These are phyloP conservation scores for Eupeodes latifasciatus DNA, from an alignment of 2,888 invertebrate species.

Conservation along the genomic window DNA sequence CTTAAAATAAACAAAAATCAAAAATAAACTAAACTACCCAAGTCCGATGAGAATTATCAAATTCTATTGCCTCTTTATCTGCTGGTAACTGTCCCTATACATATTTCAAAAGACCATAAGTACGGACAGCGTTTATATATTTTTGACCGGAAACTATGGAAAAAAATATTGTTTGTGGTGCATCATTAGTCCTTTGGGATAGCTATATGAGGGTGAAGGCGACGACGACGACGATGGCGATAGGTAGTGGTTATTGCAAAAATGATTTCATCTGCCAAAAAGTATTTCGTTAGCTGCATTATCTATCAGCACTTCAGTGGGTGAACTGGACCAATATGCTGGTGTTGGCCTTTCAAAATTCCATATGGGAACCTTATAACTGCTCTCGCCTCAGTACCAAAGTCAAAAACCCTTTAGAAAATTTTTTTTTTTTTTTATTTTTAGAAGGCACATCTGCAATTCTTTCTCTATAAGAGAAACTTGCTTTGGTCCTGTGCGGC, in stretches of 20 bases:
- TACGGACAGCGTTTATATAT: not conserved
- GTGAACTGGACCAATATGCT: constrained; percentile 25
- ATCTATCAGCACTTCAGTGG: constrained; percentile 28
- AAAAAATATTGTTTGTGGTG: constrained; percentile 15
- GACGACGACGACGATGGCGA: not conserved
- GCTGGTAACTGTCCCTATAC: not conserved
- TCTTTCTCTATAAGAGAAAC: not conserved
- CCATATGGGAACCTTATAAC: constrained; percentile 14
- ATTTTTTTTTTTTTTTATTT: not conserved
- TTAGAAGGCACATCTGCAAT: constrained; percentile 23
- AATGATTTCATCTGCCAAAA: constrained; percentile 33
- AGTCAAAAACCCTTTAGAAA: not conserved
- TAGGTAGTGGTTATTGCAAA: constrained; percentile 2
- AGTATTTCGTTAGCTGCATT: constrained; percentile 44
- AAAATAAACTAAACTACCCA: not conserved
- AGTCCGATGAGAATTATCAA: constrained; percentile 3
- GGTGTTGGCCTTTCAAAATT: not conserved
- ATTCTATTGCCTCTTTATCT: constrained; percentile 7
- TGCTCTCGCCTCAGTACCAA: not conserved
- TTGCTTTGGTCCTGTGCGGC: constrained; percentile 1
- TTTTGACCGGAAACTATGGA: constrained; percentile 4
- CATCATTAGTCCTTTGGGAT: constrained; percentile 31
- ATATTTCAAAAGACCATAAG: not conserved
- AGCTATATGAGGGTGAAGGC: not conserved
- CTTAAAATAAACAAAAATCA: not conserved